Base-by-base conservation (phyloP, 2,888 invertebrate genomes). In the Lasioglossum vierecki region DNA sequence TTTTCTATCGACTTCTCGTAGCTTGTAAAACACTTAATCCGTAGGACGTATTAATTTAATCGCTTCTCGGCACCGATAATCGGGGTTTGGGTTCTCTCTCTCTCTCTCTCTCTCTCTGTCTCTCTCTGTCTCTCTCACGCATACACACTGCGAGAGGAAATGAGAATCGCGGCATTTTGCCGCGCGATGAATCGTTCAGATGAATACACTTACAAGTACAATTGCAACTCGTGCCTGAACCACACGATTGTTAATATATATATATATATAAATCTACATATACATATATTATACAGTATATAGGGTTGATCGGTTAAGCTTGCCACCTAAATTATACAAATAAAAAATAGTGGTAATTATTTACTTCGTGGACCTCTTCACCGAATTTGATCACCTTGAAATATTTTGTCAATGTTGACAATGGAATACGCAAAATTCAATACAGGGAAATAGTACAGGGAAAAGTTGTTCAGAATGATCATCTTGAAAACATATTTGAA, bases 1-100 rank as follows among this genome's bases (percentile, higher is more conserved):
- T 46, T 81, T 81, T 74, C 81, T 26, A 63, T 60, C 30, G 63
- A 30, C 22, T 35, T 82, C 66, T 80, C 15, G 66, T 73, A 72
- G 72, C n/a, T 11, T 68, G 68, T 68, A 39, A 80, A 63, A 53
- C 80, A 72, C 81, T 80, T 49, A 73, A 41, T 41, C 30, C 60
- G n/a, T 79, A 81, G 71, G 18, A 63, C 22, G 60, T 75, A 41
- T 41, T 71, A 53, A 53, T 70, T 63, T 49, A 46, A n/a, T 13
- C 26, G n/a, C 41, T 72, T 57, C 4, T n/a, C n/a, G 57, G n/a
- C n/a, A 11, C n/a, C 11, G 57, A 57, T 57, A n/a, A 57, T 57
- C 39, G 13, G 63, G 63, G 18, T 30, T 18, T 63, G 63, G 30
- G 63, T 63, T 63, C 13, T 63, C 60, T 63, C 30, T 30, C 18